Conservation (phyloP, 2,113 vertebrate genomes). For the Camelus dromedarius region DNA sequence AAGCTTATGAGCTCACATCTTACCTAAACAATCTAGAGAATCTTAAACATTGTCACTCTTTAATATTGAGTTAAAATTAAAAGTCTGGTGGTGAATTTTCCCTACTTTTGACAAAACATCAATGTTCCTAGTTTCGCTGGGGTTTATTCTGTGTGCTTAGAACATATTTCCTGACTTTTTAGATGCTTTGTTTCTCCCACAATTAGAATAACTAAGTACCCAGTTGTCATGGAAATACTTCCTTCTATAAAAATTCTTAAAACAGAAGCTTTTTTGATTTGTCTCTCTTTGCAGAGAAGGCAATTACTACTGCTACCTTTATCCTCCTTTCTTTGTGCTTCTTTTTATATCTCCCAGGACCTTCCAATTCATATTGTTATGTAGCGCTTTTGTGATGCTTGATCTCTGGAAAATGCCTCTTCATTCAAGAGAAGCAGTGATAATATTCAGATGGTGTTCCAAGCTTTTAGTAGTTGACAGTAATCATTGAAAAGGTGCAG, state of each 20-base stretch:
- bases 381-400: slow-evolving; percentile 6
- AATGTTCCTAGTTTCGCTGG: slow-evolving; percentile 41
- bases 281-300: slow-evolving; percentile 76
- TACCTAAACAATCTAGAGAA: slow-evolving; percentile 54
- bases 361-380: slow-evolving; percentile 50
- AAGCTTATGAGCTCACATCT: slow-evolving; percentile 11
- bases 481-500: not conserved
- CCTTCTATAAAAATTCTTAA: slow-evolving; percentile 83
- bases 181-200: slow-evolving; percentile 81
- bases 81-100: slow-evolving; percentile 52
- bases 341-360: not conserved
- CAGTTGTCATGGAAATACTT: slow-evolving; percentile 89
- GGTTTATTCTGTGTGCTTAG: slow-evolving; percentile 78
- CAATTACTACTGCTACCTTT: slow-evolving; percentile 72
- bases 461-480: not conserved
- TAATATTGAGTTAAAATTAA: slow-evolving; percentile 61
- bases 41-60: slow-evolving; percentile 53
- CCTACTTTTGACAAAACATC: slow-evolving; percentile 56
- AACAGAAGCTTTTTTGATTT: slow-evolving; percentile 82
- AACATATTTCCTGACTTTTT: slow-evolving; percentile 84
- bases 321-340: slow-evolving; percentile 65
- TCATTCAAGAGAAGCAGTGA: slow-evolving; percentile 23
- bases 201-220: slow-evolving; percentile 88
- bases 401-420: slow-evolving; percentile 45
- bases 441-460: slow-evolving; percentile 16